Percentiles rank a stretch among this genome's conserved stretches.
Conservation (phyloP, 1,140 invertebrate genomes). For the Nymphalis io region DNA sequence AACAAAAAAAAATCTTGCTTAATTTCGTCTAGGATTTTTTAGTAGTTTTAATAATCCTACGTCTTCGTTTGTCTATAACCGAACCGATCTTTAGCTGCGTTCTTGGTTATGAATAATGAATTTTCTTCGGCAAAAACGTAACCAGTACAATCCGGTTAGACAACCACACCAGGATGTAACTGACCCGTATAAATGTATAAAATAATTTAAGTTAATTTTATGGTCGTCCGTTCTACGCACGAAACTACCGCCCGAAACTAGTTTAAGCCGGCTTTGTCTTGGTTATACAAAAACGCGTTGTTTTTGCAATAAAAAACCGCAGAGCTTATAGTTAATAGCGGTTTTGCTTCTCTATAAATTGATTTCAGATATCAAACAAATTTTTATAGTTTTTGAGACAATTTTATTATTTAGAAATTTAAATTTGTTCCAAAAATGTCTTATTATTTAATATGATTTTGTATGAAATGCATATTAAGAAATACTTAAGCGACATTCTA, state of each 20-base stretch:
- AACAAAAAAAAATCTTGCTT: too few species aligned
- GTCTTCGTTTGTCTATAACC: background rate
- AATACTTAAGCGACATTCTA: too few species aligned
- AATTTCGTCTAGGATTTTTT: too few species aligned
- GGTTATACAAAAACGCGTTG: slow-evolving; percentile 1
- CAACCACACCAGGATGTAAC: slow-evolving; percentile 22
- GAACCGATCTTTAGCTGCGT: background rate
- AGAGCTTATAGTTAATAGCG: background rate
- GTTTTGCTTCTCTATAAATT: background rate
- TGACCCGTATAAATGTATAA: slow-evolving; percentile 32
- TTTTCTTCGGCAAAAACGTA: background rate
- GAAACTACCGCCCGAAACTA: background rate
- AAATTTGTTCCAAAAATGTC: too few species aligned
- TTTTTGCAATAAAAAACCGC: background rate
- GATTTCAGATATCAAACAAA: background rate
- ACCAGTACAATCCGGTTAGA: slow-evolving; percentile 9
- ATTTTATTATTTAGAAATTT: too few species aligned
- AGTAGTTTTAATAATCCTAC: too few species aligned
- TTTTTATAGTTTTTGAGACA: too few species aligned
- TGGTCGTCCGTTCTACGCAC: background rate
- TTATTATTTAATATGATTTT: too few species aligned
- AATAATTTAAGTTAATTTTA: slow-evolving; percentile 8
- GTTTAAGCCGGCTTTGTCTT: slow-evolving; percentile 5
- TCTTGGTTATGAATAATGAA: background rate
- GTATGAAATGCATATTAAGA: too few species aligned